Evolutionary conservation across 2,888 invertebrate genomes (phyloP), one percentile per base, ranked within the genome.

Genomic region (Neoitamus cyanurus): DNA sequence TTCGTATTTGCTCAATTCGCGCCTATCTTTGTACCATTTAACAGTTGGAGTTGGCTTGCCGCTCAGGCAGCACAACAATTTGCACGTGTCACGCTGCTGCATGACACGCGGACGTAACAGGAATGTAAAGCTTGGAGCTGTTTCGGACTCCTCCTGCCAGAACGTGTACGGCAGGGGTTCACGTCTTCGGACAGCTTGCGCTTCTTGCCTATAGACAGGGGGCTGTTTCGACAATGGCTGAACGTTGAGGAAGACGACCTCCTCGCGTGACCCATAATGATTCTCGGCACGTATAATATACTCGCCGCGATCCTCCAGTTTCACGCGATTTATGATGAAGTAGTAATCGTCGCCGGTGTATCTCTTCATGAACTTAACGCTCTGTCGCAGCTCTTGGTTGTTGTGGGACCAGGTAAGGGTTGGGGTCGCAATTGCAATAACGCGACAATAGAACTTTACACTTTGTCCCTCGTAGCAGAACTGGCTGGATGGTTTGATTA

Each of bases 291-390:
- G 93, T 89, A 99, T 98, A 87, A 98, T 95, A 92, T 99, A 99
- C 92, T 99, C 99, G 88, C 99, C 99, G 89, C 98, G 95, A 92
- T 99, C 99, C 86, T 98, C 97, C 87, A 97, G 91, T 91, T 97
- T 98, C 48, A 97, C 97, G 88, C 99, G 95, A 92, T 99, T 99
- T 88, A 99, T 98, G 87, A 98, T 95, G 91, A 99, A 97, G 92
- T 98, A 98, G 91, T 98, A 99, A 90, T 99, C 98, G 88, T 99
- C 98, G 83, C 97, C 97, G 69, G 95, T 94, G 90, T 99, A 99
- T 89, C 98, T 95, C 92, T 99, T 99, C 99, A 99, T 99, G 92
- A 97, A 98, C 92, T 99, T 99, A 87, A 99, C 98, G 88, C 98
- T 98, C 92, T 99, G 99, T 84, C 97, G 93, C 83, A 99, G 92